phyloP scores from a whole-genome alignment of 2,888 invertebrate genomes.

The Eupithecia vulgata region DNA sequence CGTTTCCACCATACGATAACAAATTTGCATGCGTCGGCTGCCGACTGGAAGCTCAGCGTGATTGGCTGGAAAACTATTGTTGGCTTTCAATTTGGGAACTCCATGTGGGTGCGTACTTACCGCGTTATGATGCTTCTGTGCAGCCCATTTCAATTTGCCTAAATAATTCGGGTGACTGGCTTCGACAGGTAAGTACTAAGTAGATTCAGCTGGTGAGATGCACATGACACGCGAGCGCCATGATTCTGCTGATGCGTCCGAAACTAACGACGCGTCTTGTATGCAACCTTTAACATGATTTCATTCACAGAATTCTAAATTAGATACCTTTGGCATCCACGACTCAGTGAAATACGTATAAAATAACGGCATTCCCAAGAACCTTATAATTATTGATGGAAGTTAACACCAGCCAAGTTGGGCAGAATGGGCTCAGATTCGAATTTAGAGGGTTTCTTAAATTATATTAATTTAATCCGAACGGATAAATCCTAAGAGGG shows the following conservation, averaged over 20 bases:
- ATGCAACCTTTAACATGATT: neutral
- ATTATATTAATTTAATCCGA: slow-evolving; percentile 14
- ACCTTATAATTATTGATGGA: neutral
- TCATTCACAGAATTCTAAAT: neutral
- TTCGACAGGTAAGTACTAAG: neutral
- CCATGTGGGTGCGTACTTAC: neutral
- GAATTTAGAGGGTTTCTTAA: slow-evolving; percentile 1
- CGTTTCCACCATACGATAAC: slow-evolving; percentile 1
- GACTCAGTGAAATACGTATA: neutral
- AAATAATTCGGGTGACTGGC: neutral
- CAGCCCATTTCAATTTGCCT: neutral
- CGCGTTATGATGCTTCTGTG: neutral
- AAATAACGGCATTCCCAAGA: neutral
- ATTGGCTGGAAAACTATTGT: slow-evolving; percentile 14
- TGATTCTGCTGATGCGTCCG: neutral
- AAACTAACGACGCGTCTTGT: neutral
- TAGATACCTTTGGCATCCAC: neutral
- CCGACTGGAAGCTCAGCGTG: neutral
- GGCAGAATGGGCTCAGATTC: neutral
- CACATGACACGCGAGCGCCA: neutral
- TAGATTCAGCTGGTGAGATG: neutral
- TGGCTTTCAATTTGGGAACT: slow-evolving; percentile 5
- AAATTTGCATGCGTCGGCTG: slow-evolving; percentile 8
- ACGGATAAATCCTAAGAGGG: slow-evolving; percentile 3
- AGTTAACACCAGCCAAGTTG: slow-evolving; percentile 1